Evolutionary conservation across 2,888 invertebrate genomes (phyloP), one percentile per base, ranked within the genome.

Genomic region (Brachypalpus laphriformis): DNA sequence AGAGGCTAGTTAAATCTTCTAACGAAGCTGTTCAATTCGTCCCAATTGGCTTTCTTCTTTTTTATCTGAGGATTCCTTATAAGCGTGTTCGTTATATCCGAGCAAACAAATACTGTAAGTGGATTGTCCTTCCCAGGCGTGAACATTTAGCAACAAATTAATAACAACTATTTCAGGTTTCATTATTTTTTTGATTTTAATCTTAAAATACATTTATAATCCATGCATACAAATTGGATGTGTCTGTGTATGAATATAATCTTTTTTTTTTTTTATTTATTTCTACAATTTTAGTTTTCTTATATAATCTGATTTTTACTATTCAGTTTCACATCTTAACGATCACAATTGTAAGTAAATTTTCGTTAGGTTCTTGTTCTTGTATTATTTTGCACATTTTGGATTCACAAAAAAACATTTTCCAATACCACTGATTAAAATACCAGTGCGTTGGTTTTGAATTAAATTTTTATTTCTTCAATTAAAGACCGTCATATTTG

Each of bases 141-240:
- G n/a, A n/a, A n/a, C n/a, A n/a, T n/a, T n/a, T n/a, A n/a, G n/a
- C n/a, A n/a, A n/a, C n/a, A n/a, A 34, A 65, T 28, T 40, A 47
- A 75, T 57, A 49, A 25, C 59, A 66, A 65, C 77, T 11, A 11
- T 56, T 75, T 70, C 51, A 20, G 63, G 54, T 86, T 80, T 59
- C 65, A 61, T 82, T 66, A 45, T 78, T 82, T 77, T 49, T 76
- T 47, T 57, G 18, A 49, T 70, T 77, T 83, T 72, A 77, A 82
- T 77, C 77, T 72, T 66, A 77, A 68, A 68, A 72, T 68, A 70
- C 68, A 68, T 74, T 42, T 63, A 70, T 83, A 83, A 83, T 78
- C 59, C 68, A 78, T 76, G 72, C 72, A 70, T 81, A 76, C 81
- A 83, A 77, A 63, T 63, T 56, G 42, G 49, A 66, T 75, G 68